Percentiles rank a stretch among this genome's conserved stretches.
These are phyloP conservation scores for Dendrocincla fuliginosa DNA, from an alignment of 2,797 vertebrate genomes.

Conservation along the genomic window DNA sequence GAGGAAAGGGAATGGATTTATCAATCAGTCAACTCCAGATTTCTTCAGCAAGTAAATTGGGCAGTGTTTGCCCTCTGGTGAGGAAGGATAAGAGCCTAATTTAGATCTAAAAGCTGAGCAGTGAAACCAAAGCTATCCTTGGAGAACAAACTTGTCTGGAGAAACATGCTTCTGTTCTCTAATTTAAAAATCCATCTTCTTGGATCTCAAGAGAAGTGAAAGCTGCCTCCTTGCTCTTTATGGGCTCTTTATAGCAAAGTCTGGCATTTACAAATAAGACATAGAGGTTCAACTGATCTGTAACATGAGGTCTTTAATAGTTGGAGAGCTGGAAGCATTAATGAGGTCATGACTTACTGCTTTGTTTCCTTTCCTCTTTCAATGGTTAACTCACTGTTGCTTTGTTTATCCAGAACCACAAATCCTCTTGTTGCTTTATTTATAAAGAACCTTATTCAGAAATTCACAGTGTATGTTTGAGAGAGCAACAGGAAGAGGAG, in stretches of 20 bases:
- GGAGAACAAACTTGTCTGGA: conserved; percentile 53
- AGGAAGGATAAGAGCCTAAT: conserved; percentile 61
- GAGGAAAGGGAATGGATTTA: neutral
- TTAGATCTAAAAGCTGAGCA: conserved; percentile 53
- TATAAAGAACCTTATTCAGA: neutral
- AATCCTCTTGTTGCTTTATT: neutral
- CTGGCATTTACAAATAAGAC: conserved; percentile 43
- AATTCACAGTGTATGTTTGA: neutral
- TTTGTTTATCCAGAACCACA: neutral
- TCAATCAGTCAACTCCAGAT: neutral
- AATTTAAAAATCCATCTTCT: conserved; percentile 42
- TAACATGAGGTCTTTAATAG: conserved; percentile 14
- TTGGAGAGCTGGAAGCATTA: neutral
- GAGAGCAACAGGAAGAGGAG: neutral
- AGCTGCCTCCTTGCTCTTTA: neutral
- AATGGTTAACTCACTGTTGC: neutral
- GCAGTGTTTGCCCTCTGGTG: conserved; percentile 52
- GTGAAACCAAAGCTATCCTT: conserved; percentile 66
- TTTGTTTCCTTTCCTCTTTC: neutral
- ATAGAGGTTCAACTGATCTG: conserved; percentile 10
- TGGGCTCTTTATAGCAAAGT: neutral
- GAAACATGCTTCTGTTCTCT: conserved; percentile 22
- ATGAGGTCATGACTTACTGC: conserved; percentile 7
- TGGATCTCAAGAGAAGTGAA: neutral
- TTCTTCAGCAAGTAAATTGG: neutral